Percentiles rank a stretch among this genome's conserved stretches.
Evolutionary conservation across 2,113 vertebrate genomes (phyloP).

Genomic region (Aleadryas rufinucha): DNA sequence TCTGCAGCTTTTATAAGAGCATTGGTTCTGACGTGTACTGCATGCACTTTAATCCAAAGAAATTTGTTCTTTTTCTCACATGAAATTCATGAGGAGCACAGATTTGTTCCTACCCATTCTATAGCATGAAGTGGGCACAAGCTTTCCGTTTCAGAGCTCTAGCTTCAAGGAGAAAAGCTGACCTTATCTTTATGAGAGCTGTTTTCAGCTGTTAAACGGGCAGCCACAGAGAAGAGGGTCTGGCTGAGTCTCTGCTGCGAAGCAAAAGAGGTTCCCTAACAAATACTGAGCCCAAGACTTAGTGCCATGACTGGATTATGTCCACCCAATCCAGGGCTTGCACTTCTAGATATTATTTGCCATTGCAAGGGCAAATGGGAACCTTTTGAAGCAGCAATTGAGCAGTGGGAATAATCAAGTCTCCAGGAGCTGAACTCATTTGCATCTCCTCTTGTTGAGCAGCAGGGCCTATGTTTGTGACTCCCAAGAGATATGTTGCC

Average conservation of each 20-base stretch:
- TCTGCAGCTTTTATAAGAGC: rapidly evolving
- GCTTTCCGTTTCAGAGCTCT: neutral
- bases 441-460: neutral
- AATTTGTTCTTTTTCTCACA: neutral
- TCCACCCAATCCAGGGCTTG: neutral
- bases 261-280: neutral
- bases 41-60: neutral
- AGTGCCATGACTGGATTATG: neutral
- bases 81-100: neutral
- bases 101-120: neutral
- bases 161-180: neutral
- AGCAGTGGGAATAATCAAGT: neutral
- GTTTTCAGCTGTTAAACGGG: neutral
- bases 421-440: neutral
- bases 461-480: neutral
- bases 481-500: neutral
- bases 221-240: neutral
- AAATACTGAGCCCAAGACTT: neutral
- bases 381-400: neutral
- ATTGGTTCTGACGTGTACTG: neutral
- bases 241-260: neutral
- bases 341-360: neutral
- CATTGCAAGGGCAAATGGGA: neutral
- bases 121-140: neutral
- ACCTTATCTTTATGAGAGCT: neutral